Evolutionary conservation across 2,113 vertebrate genomes (phyloP).

Genomic region (Apteryx owenii): DNA sequence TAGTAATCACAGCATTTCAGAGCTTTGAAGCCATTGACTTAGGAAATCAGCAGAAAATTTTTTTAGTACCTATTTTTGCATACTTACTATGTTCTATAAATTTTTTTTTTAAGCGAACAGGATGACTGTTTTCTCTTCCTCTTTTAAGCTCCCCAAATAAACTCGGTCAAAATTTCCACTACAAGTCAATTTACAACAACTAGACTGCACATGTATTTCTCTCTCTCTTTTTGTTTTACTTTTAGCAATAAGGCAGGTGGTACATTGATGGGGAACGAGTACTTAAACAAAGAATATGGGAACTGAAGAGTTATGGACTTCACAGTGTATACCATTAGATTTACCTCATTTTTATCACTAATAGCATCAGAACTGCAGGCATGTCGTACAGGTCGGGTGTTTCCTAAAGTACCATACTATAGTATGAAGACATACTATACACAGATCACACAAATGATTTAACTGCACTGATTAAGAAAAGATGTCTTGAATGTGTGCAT

Average conservation of each 20-base stretch:
- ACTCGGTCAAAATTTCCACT: background rate
- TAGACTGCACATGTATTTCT: background rate
- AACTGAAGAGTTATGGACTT: background rate
- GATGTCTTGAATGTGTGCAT: background rate
- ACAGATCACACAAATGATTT: background rate
- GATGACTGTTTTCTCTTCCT: background rate
- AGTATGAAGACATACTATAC: background rate
- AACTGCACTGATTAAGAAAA: background rate
- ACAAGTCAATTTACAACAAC: background rate
- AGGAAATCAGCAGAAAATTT: background rate
- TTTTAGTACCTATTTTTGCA: background rate
- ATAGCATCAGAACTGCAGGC: background rate
- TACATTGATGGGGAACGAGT: background rate
- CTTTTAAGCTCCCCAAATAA: background rate
- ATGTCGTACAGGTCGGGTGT: background rate
- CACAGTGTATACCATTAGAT: background rate
- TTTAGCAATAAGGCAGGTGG: background rate
- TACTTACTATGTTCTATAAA: background rate
- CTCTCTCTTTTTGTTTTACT: background rate
- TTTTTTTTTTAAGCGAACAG: background rate
- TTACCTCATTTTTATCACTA: background rate
- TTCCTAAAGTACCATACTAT: background rate
- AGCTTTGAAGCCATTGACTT: background rate
- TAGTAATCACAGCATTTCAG: background rate
- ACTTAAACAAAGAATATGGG: background rate